A percentile compares a stretch with the other conserved stretches of the same genome.
These are phyloP conservation scores for Phymastichus coffea DNA, from an alignment of 1,140 invertebrate genomes.

Conservation along the genomic window DNA sequence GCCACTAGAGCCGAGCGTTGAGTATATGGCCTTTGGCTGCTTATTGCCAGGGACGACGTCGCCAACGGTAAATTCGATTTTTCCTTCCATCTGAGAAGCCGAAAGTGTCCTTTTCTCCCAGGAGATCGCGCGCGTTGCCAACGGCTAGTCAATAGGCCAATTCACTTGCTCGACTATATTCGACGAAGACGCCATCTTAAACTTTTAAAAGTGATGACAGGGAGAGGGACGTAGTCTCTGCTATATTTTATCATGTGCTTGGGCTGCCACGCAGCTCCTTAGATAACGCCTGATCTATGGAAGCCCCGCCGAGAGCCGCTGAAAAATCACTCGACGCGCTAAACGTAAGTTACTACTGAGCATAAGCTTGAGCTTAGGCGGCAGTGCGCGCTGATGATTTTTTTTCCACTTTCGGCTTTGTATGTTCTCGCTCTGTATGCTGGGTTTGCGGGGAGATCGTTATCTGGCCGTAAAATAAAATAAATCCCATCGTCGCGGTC, in stretches of 20 bases:
- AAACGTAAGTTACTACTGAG: constrained; percentile 26
- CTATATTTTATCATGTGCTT: constrained; percentile 23
- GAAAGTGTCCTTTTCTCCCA: constrained; percentile 40
- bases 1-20: constrained; percentile 25
- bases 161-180: constrained; percentile 46
- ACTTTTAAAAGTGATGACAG: constrained; percentile 25
- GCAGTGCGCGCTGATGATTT: not conserved
- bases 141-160: constrained; percentile 55
- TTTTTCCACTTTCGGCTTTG: not conserved
- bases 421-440: no score
- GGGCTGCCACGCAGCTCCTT: not conserved
- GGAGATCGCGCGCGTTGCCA: constrained; percentile 40
- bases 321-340: constrained; percentile 5
- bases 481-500: constrained; percentile 45
- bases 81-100: constrained; percentile 53
- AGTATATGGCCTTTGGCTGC: constrained; percentile 32
- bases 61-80: constrained; percentile 48
- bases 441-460: no score
- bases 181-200: not conserved
- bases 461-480: constrained; percentile 55
- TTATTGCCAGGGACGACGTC: constrained; percentile 39
- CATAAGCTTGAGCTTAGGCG: constrained; percentile 12
- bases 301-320: no score
- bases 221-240: not conserved
- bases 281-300: constrained; percentile 17